A percentile compares a stretch with the other conserved stretches of the same genome.
phyloP scores from a whole-genome alignment of 2,113 vertebrate species.

The Caloenas nicobarica region DNA sequence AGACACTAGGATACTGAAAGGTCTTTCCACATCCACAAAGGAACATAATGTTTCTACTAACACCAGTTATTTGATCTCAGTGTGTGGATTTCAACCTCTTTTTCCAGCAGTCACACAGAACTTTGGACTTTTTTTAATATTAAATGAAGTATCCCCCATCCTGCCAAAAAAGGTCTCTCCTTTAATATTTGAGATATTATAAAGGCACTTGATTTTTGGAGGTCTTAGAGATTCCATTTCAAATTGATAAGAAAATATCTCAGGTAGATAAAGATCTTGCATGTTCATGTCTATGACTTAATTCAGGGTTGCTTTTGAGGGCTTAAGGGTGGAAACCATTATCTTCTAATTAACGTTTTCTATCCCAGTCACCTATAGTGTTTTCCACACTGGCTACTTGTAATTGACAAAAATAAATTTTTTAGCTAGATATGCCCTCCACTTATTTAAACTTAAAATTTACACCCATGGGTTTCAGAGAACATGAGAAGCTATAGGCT shows the following conservation, averaged over 20 bases:
- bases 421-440: background rate
- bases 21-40: background rate
- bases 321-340: background rate
- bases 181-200: background rate
- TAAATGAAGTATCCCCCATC: background rate
- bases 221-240: background rate
- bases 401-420: background rate
- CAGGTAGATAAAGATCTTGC: background rate
- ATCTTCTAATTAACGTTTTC: background rate
- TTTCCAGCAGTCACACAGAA: background rate
- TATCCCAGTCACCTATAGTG: background rate
- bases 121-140: background rate
- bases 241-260: background rate
- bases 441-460: background rate
- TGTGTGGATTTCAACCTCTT: background rate
- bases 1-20: background rate
- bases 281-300: background rate
- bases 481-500: background rate
- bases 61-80: background rate
- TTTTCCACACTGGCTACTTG: background rate
- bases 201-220: background rate
- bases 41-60: background rate
- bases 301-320: background rate
- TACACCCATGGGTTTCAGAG: background rate
- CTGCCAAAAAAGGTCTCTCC: background rate